Base-by-base conservation (phyloP, 2,797 vertebrate species). In the Neosilurus mollespiculum region DNA sequence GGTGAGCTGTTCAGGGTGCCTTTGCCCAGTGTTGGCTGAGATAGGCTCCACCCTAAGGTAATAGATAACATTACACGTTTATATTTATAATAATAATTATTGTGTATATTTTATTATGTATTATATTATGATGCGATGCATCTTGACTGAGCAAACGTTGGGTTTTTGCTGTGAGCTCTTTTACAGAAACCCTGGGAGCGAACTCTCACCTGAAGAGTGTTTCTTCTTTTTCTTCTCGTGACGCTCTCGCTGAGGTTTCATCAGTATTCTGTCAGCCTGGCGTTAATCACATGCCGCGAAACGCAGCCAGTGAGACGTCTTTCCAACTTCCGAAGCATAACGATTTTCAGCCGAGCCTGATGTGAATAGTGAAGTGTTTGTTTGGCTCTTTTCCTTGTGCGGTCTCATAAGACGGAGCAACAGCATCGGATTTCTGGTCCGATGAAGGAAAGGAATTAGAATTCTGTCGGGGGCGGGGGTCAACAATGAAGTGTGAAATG, bases 341-440 rank as follows among this genome's bases (percentile, higher is more conserved):
- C 58, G 3, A 62, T 24, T 24, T 24, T 24, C 20, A n/a, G 58
- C 34, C 59, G 51, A 64, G 59, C 76, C 61, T 26, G 76, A 26
- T 26, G 34, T 4, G 37, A 64, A 64, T 78, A 78, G 62, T 64
- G 59, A 78, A 64, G 37, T 8, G 37, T 18, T 78, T 78, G 76
- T 78, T 24, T 14, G 37, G n/a, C n/a, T 49, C 8, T 76, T 26
- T 78, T 78, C 24, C 12, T 62, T 24, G 12, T n/a, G 34, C 14
- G 30, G 56, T 37, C 56, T 77, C 34, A 4, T 77, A 20, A 4
- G 34, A 2, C 0, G 8, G 56, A 77, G 75, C 56, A 43, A 61
- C 18, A 51, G 37, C 34, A 26, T 78, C 76, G 5, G 14, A 10
- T 78, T 78, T 51, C 37, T 26, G 58, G 58, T 22, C 43, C 3